These are phyloP conservation scores for Sebastes itinus DNA, from an alignment of 2,797 vertebrate species.

Conservation along the genomic window DNA sequence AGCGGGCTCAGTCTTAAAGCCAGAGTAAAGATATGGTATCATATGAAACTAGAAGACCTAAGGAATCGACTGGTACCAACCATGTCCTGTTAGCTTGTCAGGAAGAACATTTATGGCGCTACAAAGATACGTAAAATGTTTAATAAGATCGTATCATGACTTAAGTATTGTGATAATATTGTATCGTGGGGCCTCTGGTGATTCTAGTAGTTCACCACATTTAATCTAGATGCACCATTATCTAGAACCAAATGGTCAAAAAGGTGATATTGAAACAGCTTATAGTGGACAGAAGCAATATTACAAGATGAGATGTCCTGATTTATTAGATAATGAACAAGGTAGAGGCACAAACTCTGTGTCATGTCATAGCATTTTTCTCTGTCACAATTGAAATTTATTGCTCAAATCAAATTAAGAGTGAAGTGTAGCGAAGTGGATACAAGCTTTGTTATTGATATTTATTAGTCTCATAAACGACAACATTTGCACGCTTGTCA, in stretches of 20 bases:
- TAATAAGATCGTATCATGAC: no score
- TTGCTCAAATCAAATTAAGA: not conserved
- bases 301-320: not conserved
- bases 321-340: not conserved
- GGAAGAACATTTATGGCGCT: no score
- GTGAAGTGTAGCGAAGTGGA: not conserved
- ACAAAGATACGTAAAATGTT: no score
- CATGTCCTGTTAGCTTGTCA: no score
- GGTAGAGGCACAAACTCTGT: not conserved
- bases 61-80: no score
- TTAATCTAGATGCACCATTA: not conserved
- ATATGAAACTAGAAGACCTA: no score
- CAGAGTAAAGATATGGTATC: no score
- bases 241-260: not conserved
- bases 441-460: not conserved
- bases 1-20: no score
- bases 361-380: not conserved
- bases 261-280: not conserved
- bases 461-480: not conserved
- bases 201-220: no score
- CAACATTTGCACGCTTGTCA: conserved; percentile 1
- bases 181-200: no score
- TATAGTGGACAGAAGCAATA: not conserved
- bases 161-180: no score
- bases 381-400: not conserved